Percentiles rank a stretch among this genome's conserved stretches.
These are phyloP conservation scores for Alauda arvensis DNA, from an alignment of 2,797 vertebrate genomes.

Conservation along the genomic window DNA sequence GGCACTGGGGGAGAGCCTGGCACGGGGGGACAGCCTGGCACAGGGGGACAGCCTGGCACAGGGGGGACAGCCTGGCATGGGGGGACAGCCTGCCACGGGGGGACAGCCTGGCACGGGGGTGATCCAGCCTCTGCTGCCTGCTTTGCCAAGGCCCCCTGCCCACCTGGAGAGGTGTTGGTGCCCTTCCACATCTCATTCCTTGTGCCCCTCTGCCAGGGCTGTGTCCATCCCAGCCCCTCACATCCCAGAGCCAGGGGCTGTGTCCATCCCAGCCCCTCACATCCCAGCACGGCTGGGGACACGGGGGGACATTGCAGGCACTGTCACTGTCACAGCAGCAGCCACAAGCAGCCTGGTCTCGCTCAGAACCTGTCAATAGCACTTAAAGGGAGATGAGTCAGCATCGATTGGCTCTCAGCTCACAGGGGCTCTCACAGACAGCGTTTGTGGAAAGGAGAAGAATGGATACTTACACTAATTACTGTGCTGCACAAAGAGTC, in stretches of 20 bases:
- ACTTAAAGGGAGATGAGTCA: background rate
- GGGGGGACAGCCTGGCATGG: background rate
- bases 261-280: too few species aligned
- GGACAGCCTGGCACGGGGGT: fast-evolving
- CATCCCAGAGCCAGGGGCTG: too few species aligned
- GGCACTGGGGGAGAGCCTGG: too few species aligned
- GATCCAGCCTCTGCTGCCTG: fast-evolving
- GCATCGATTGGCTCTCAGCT: background rate
- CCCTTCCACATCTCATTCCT: too few species aligned
- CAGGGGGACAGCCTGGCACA: too few species aligned
- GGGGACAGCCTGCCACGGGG: background rate
- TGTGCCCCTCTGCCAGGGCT: background rate
- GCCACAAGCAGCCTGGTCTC: fast-evolving
- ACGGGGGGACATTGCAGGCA: background rate
- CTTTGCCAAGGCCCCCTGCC: background rate
- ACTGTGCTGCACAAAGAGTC: background rate
- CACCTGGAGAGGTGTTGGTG: fast-evolving
- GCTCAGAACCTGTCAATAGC: fast-evolving
- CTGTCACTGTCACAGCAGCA: too few species aligned
- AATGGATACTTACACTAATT: background rate
- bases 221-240: too few species aligned
- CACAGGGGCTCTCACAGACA: background rate
- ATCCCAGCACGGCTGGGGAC: background rate
- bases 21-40: too few species aligned
- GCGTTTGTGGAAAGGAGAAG: background rate